Percentiles rank a stretch among this genome's conserved stretches.
phyloP scores from a whole-genome alignment of 1,140 invertebrate species.

The Goniozus legneri region DNA sequence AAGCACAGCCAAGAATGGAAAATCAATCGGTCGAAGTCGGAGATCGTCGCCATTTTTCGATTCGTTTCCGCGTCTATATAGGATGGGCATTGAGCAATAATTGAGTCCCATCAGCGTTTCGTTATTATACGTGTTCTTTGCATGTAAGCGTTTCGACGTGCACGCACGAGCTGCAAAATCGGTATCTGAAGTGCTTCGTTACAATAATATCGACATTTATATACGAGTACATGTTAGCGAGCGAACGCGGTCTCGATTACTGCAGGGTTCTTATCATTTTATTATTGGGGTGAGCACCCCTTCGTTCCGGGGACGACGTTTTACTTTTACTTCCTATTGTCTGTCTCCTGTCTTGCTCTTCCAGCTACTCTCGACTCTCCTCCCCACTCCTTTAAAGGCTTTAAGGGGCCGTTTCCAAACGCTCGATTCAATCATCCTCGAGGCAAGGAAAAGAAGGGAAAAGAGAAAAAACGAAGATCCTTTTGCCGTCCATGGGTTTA shows the following conservation, averaged over 20 bases:
- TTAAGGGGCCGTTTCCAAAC: slow-evolving; percentile 27
- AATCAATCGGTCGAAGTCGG: too few relatives aligned
- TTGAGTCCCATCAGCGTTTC: slow-evolving; percentile 13
- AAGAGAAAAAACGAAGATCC: too few relatives aligned
- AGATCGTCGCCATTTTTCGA: slow-evolving; percentile 34
- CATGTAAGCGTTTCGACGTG: neutral
- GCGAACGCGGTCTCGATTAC: too few relatives aligned
- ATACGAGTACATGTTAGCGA: slow-evolving; percentile 22
- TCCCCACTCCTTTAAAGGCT: slow-evolving; percentile 21
- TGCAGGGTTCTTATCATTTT: slow-evolving; percentile 40
- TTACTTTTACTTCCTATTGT: slow-evolving; percentile 34
- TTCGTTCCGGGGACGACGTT: slow-evolving; percentile 32
- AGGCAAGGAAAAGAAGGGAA: neutral
- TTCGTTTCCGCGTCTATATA: slow-evolving; percentile 18
- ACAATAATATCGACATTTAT: slow-evolving; percentile 46
- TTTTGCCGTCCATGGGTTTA: too few relatives aligned
- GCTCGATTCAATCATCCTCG: slow-evolving; percentile 25
- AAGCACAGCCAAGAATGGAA: too few relatives aligned
- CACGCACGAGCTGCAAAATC: slow-evolving; percentile 28
- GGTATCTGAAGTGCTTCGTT: slow-evolving; percentile 36
- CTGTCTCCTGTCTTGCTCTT: slow-evolving; percentile 12
- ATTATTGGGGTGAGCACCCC: slow-evolving; percentile 34
- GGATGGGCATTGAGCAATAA: slow-evolving; percentile 22
- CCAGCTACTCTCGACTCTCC: slow-evolving; percentile 1
- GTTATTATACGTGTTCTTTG: neutral